phyloP scores from a whole-genome alignment of 2,888 invertebrate species.

The Scaptomyza caliginosa region DNA sequence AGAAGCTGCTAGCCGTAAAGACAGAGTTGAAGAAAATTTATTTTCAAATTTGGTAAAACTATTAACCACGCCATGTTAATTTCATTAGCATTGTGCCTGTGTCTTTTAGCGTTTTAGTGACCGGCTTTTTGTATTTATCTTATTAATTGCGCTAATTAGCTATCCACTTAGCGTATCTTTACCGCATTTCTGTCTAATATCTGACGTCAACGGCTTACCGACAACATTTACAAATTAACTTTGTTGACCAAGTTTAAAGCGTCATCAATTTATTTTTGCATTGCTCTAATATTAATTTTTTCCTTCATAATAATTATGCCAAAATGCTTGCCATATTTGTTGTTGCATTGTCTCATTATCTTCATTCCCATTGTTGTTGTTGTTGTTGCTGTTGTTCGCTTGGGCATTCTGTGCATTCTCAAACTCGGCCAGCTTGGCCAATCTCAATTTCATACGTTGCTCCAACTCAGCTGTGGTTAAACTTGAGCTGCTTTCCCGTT shows the following conservation, averaged over 20 bases:
- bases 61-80: slow-evolving; percentile 78
- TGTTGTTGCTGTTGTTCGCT: background rate
- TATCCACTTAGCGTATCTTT: slow-evolving; percentile 73
- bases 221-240: slow-evolving; percentile 59
- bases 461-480: slow-evolving; percentile 27
- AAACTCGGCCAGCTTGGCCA: slow-evolving; percentile 48
- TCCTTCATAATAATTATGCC: background rate
- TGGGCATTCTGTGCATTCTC: slow-evolving; percentile 42
- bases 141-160: slow-evolving; percentile 76
- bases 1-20: background rate
- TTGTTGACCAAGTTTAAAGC: slow-evolving; percentile 23
- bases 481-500: slow-evolving; percentile 7
- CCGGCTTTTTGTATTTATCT: slow-evolving; percentile 51
- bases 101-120: slow-evolving; percentile 45
- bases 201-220: slow-evolving; percentile 47
- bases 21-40: slow-evolving; percentile 55
- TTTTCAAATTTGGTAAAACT: slow-evolving; percentile 73
- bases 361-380: background rate
- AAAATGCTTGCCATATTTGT: slow-evolving; percentile 17
- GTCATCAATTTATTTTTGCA: too few relatives aligned
- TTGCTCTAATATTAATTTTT: background rate
- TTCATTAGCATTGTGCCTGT: slow-evolving; percentile 67
- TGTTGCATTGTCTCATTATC: background rate
- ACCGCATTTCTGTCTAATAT: slow-evolving; percentile 50
- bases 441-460: slow-evolving; percentile 52